Evolutionary conservation across 2,797 vertebrate genomes (phyloP).

Genomic region (Forpus xanthops): DNA sequence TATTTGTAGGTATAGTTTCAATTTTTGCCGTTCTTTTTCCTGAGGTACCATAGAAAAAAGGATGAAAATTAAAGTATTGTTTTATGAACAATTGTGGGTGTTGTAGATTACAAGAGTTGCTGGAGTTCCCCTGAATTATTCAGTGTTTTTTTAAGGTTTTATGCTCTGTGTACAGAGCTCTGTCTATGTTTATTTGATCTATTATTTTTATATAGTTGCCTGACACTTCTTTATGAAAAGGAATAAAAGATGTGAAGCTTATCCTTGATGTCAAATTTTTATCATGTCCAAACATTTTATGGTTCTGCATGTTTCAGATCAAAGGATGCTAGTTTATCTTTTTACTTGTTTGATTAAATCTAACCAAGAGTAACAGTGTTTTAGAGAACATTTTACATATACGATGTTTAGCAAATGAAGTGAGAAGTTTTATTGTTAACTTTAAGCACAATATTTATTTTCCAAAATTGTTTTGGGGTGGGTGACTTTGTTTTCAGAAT

Average conservation of each 20-base stretch:
- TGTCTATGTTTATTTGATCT: slow-evolving; percentile 72
- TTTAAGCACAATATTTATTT: not conserved
- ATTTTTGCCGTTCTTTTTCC: slow-evolving; percentile 22
- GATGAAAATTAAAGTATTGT: slow-evolving; percentile 20
- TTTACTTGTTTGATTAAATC: slow-evolving; percentile 33
- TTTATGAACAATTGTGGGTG: slow-evolving; percentile 50
- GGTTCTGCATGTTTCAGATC: slow-evolving; percentile 45
- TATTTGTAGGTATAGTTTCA: slow-evolving; percentile 45
- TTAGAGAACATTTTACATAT: not conserved
- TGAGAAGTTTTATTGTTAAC: not conserved
- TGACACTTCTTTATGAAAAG: slow-evolving; percentile 73
- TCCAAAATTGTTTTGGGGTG: not conserved
- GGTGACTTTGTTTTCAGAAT: not conserved
- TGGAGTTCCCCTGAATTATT: slow-evolving; percentile 62
- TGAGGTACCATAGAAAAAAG: not conserved
- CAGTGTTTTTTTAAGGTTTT: slow-evolving; percentile 63
- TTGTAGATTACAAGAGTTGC: slow-evolving; percentile 57
- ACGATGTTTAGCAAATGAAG: not conserved
- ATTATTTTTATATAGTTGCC: slow-evolving; percentile 68
- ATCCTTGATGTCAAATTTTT: slow-evolving; percentile 56
- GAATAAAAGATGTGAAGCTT: slow-evolving; percentile 74
- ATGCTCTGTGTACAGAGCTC: slow-evolving; percentile 44
- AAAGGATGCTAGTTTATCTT: slow-evolving; percentile 21
- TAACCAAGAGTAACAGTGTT: not conserved
- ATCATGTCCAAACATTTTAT: slow-evolving; percentile 52